Conservation (phyloP, 2,797 vertebrate species). For the Acanthiza pusilla region DNA sequence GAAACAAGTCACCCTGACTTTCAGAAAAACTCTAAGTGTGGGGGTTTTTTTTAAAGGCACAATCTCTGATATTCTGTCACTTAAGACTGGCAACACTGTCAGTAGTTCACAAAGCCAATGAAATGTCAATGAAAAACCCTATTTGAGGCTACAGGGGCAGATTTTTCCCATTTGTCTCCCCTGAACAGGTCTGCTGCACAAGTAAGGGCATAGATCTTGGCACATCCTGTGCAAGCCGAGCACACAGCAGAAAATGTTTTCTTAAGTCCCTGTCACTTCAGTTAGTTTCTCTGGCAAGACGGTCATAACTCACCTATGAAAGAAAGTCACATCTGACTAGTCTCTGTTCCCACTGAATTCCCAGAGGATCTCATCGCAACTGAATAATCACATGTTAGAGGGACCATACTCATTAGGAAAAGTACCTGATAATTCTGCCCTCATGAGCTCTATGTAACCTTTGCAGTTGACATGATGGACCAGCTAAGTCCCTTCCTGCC, state of each 20-base stretch:
- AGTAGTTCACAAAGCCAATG: not conserved
- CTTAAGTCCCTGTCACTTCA: not conserved
- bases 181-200: not conserved
- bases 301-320: not conserved
- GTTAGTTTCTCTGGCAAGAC: not conserved
- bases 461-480: not conserved
- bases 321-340: not conserved
- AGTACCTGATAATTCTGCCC: not conserved
- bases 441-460: not conserved
- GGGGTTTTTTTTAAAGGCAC: not conserved
- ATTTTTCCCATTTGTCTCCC: not conserved
- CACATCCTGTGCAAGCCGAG: rapidly evolving
- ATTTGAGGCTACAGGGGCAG: not conserved
- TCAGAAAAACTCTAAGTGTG: not conserved
- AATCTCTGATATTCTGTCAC: not conserved
- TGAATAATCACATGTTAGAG: not conserved
- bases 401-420: not conserved
- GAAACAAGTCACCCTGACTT: not conserved
- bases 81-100: not conserved
- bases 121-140: not conserved
- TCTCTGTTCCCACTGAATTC: not conserved
- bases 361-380: not conserved
- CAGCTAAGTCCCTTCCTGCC: not conserved
- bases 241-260: not conserved
- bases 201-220: not conserved